Percentiles rank a stretch among this genome's conserved stretches.
Evolutionary conservation across 2,113 vertebrate genomes (phyloP).

Genomic region (Gopherus evgoodei): DNA sequence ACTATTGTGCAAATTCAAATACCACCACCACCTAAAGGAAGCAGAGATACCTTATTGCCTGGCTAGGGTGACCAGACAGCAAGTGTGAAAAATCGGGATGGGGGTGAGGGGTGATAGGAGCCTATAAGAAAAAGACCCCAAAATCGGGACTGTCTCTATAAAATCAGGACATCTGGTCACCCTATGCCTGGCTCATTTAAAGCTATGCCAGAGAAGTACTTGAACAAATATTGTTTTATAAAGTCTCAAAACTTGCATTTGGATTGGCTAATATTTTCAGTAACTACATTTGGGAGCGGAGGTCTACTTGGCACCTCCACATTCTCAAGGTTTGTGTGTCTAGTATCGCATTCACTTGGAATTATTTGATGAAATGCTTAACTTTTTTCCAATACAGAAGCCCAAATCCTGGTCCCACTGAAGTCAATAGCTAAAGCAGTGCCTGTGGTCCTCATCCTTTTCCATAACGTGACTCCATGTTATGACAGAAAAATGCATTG

Average conservation of each 20-base stretch:
- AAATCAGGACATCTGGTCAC: too few species aligned
- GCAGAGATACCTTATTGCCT: not conserved
- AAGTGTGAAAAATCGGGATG: too few species aligned
- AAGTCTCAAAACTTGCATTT: not conserved
- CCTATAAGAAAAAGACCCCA: too few species aligned
- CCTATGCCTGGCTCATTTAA: not conserved
- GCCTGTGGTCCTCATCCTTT: not conserved
- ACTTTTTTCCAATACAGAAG: not conserved
- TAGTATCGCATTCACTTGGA: not conserved
- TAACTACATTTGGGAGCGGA: not conserved
- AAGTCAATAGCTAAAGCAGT: not conserved
- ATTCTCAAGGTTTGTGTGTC: not conserved
- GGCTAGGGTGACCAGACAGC: too few species aligned
- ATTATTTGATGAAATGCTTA: not conserved
- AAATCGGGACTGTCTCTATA: too few species aligned
- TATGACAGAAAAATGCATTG: not conserved
- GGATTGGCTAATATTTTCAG: not conserved
- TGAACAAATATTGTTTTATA: not conserved
- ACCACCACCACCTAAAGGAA: not conserved
- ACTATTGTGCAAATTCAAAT: not conserved
- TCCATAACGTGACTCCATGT: not conserved
- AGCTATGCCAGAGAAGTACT: not conserved
- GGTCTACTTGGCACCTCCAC: not conserved
- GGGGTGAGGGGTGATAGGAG: too few species aligned
- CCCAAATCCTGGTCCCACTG: not conserved